Base-by-base conservation (phyloP, 1,140 invertebrate genomes). In the Drosophila nasuta region DNA sequence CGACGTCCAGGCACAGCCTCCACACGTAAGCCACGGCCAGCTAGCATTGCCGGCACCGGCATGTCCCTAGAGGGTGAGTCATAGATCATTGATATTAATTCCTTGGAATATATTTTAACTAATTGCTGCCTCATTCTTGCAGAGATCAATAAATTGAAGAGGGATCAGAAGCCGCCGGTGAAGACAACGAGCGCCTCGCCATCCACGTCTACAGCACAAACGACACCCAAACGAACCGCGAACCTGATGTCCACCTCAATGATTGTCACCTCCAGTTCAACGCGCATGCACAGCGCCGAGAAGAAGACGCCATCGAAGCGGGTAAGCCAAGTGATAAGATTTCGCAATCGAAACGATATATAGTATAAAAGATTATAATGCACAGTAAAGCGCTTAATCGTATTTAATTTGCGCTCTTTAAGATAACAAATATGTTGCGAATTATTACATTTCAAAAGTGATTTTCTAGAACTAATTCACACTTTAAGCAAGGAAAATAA, bases 21-120 rank as follows among this genome's bases (percentile, higher is more conserved):
- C 54, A 74, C 78, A 13, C 77, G 92, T 4, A 92, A 93, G 74
- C 91, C 91, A 25, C 94, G 97, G 66, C 97, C 97, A 76, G 95
- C 96, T 82, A 97, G 96, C 93, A 97, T 97, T 89, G 97, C 96
- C 79, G 96, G 96, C 86, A 97, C 96, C 71, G 96, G 96, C 69
- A 95, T 97, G 92, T 95, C 96, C 51, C 56, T 93, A 82, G 94
- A 94, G 75, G 91, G 91, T 91, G 49, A 80, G 79, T 49, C 15
- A 7, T 5, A 38, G 11, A 3, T 1, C 38, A 20, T 20, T 20
- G 20, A 20, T 20, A 20, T 20, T 20, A 20, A 20, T 20, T 20
- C 20, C 20, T 20, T 20, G 13, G 13, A 20, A 20, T 20, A 20
- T 28, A 30, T 1, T 1, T 11, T 15, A 1, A 11, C 33, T 20